phyloP scores from a whole-genome alignment of 2,797 vertebrate genomes.

The Eospalax fontanierii region DNA sequence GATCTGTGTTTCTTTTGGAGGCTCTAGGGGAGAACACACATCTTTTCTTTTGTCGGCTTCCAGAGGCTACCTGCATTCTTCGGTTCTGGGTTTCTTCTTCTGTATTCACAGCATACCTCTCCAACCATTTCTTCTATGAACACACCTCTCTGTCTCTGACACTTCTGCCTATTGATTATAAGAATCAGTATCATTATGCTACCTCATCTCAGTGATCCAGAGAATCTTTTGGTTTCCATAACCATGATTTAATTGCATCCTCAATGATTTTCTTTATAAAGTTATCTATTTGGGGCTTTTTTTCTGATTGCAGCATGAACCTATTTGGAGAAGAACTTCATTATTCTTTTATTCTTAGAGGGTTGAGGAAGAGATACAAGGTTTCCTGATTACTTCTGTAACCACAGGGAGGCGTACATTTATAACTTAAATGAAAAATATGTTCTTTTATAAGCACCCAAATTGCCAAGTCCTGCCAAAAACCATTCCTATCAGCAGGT shows the following conservation, averaged over 20 bases:
- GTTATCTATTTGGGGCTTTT: not conserved
- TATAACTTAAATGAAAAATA: slow-evolving; percentile 45
- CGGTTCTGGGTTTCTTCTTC: not conserved
- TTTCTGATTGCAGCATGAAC: not conserved
- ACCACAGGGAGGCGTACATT: not conserved
- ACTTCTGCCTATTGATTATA: not conserved
- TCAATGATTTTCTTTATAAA: not conserved
- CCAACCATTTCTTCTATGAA: not conserved
- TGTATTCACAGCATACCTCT: not conserved
- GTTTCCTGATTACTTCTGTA: not conserved
- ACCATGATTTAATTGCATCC: not conserved
- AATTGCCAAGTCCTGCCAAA: not conserved
- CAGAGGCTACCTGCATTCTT: not conserved
- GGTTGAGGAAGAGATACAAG: not conserved
- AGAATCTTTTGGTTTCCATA: not conserved
- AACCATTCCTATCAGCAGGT: not conserved
- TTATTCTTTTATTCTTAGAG: slow-evolving; percentile 23
- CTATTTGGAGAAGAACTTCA: not conserved
- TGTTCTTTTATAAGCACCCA: not conserved
- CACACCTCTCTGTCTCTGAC: not conserved
- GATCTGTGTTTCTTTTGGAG: not conserved
- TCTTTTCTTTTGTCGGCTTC: not conserved
- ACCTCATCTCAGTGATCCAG: not conserved
- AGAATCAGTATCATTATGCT: not conserved
- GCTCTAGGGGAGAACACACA: not conserved